Base-by-base conservation (phyloP, 2,113 vertebrate species). In the Marmota flaviventris region DNA sequence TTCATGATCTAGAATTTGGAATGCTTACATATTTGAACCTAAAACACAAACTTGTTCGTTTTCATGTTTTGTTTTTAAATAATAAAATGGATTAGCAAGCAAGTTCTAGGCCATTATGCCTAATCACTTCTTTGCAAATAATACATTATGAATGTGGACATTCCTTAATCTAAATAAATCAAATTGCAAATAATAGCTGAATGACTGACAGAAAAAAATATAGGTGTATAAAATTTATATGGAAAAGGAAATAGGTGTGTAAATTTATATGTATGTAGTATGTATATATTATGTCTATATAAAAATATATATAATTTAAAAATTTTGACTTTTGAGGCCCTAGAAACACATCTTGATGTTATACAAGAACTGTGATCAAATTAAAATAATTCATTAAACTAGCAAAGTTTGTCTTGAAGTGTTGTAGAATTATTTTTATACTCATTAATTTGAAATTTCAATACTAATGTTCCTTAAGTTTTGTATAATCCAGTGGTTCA, bases 1-100 rank as follows among this genome's bases (percentile, higher is more conserved):
- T 67, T 81, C 77, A 85, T 58, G 17, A 67, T 3, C 34, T 93
- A 5, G 51, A 51, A 91, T 88, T 39, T 75, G 27, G 67, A 97
- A 84, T 34, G 32, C 24, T 81, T 75, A 76, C 11, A 75, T 70
- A 91, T 77, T 87, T 87, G 16, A 84, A 77, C 42, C 70, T n/a
- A 56, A 91, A 84, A 82, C 85, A 0, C 51, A 94, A 86, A 83
- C 69, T 8, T 58, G 45, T 42, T 94, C 89, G 58, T 77, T 91
- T 93, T 78, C 9, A 25, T 45, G 53, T 24, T 81, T 93, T 90
- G 17, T 39, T 94, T 89, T 76, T 78, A 93, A 95, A 69, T 67
- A 22, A 73, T 63, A 48, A 69, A 87, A 93, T 53, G 17, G 65
- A 92, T 85, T 79, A 86, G 20, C 37, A 91, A 81, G 20, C 37